Percentiles rank a stretch among this genome's conserved stretches.
Conservation (phyloP, 2,888 invertebrate genomes). For the Thelaira solivaga region DNA sequence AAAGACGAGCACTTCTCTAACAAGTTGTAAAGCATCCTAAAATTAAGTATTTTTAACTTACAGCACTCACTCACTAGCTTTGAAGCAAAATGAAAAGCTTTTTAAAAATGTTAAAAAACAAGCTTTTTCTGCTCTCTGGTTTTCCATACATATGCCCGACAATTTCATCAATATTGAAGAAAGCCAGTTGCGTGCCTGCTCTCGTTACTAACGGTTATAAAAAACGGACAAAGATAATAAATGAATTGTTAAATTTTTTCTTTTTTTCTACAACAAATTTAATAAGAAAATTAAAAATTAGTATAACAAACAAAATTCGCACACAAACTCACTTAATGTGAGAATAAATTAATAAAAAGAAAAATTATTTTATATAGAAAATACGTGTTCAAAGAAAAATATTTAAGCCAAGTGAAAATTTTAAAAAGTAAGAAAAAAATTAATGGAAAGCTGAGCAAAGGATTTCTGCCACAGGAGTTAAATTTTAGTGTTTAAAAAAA, state of each 20-base stretch:
- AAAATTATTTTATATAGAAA: no score
- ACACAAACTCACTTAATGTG: no score
- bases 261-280: no score
- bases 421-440: no score
- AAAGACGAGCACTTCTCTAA: no score
- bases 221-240: constrained; percentile 1
- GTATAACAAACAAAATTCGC: neutral
- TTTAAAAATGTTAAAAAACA: constrained; percentile 9
- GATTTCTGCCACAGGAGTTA: no score
- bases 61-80: neutral
- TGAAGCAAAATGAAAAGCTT: neutral
- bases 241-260: neutral
- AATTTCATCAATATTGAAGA: neutral
- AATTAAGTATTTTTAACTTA: neutral
- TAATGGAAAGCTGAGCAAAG: no score
- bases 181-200: constrained; percentile 59
- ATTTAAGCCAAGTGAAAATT: no score
- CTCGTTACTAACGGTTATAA: constrained; percentile 43
- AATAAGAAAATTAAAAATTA: neutral
- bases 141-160: constrained; percentile 19
- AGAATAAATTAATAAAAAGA: no score
- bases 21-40: no score
- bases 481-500: no score
- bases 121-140: constrained; percentile 3
- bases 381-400: no score